Evolutionary conservation across 2,888 invertebrate genomes (phyloP), one percentile per base, ranked within the genome.

Genomic region (Arctia plantaginis): DNA sequence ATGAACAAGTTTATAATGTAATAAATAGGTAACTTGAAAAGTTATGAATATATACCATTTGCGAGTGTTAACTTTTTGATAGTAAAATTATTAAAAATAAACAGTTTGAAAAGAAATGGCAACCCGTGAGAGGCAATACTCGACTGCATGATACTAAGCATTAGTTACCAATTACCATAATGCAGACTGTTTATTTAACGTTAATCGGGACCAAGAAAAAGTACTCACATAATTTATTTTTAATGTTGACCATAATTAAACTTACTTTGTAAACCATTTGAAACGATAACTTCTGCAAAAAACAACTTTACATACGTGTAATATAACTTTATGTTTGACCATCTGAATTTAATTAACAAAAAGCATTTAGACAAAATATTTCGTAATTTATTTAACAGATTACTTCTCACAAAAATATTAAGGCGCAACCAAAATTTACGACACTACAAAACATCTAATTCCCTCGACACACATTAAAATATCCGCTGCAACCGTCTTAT

Each of bases 391-490:
- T 72, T 70, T 76, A 75, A 73, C 82, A 76, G 69, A 75, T 73
- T 72, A 78, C 51, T 75, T 67, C 67, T 66, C 73, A 77, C 75
- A 82, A 82, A 85, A 82, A 82, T 83, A 85, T 82, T 74, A 77
- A 68, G 74, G 75, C 66, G 73, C 79, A 75, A 77, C 55, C 71
- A 76, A 81, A 82, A 85, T 86, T 81, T 81, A 86, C 80, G 78
- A 80, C 82, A 73, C 79, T 79, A 82, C 81, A 81, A 78, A 80
- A 73, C 82, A 75, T 75, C 82, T 82, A 84, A 87, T 85, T 84
- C 88, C 87, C 86, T 77, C 78, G 85, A 80, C 88, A 87, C 86
- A 87, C 87, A 91, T 90, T 89, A 89, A 86, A 88, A 86, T 87
- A 87, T 86, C 89, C 87, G 88, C 83, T 84, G 84, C 84, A 85